Base-by-base conservation (phyloP, 2,797 vertebrate genomes). In the Oophaga sylvatica region DNA sequence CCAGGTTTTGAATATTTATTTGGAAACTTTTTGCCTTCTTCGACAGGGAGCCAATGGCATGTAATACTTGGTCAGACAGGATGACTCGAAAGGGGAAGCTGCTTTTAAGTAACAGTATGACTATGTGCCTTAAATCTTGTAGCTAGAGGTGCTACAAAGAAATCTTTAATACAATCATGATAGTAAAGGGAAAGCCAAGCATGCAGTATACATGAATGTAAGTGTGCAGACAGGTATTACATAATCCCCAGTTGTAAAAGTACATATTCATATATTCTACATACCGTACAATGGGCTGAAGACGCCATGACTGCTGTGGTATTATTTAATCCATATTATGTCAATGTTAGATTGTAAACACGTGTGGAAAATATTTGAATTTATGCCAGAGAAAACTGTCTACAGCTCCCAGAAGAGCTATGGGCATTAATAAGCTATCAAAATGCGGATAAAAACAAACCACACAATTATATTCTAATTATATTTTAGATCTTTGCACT, bases 311-410 rank as follows among this genome's bases (percentile, higher is more conserved):
- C 45, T 77, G 57, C 70, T 65, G 71, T 62, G 31, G 59, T 76
- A 29, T n/a, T 19, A 48, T 84, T 77, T 76, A 84, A 84, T 65
- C 59, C 59, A 31, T 20, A 22, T 45, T 41, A 76, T 9, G 41
- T 76, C 59, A 84, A 84, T 84, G 71, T 53, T 77, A 48, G 35
- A 77, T 63, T 77, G 59, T 53, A 77, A 65, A 63, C 31, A 75
- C 68, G 26, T 84, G 26, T 63, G 81, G 11, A 70, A 83, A 29
- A 60, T 77, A 35, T 29, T 77, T 84, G 56, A 84, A 45, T 22
- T 63, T 5, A 22, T 48, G 70, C 83, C 83, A 76, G 35, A 63
- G 16, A 22, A 76, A 53, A 73, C 35, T 77, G 59, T 63, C 71
- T 65, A 13, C 15, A 60, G 6, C 26, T 84, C 6, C 70, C 15